phyloP scores from a whole-genome alignment of 2,797 vertebrate species.

The Micromesistius poutassou region DNA sequence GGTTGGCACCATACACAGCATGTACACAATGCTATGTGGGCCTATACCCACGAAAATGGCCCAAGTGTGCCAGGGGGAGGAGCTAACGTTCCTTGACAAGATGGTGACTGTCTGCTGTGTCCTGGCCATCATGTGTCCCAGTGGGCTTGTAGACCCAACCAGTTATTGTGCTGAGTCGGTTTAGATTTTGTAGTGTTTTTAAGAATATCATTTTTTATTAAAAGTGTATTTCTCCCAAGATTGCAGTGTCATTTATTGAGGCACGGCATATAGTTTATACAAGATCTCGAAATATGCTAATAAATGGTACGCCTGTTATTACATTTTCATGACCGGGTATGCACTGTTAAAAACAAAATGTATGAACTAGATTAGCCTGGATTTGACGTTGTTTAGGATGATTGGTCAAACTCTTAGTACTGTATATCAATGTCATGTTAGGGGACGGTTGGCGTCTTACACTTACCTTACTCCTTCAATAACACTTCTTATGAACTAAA shows the following conservation, averaged over 20 bases:
- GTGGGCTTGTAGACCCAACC: background rate
- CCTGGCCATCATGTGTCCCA: background rate
- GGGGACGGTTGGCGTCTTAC: too few relatives aligned
- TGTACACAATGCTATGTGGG: background rate
- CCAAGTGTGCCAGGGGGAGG: background rate
- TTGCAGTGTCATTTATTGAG: background rate
- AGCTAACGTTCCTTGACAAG: background rate
- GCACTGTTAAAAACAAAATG: background rate
- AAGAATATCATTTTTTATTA: background rate
- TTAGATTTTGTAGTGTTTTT: background rate
- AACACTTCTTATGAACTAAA: background rate
- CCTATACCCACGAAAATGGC: background rate
- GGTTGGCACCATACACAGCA: background rate
- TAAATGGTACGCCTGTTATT: background rate
- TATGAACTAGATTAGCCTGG: too few relatives aligned
- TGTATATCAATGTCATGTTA: too few relatives aligned
- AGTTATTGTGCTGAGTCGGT: background rate
- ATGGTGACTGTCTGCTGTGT: background rate
- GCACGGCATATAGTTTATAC: background rate
- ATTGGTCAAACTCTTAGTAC: too few relatives aligned
- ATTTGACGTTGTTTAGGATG: too few relatives aligned
- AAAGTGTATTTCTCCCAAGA: background rate
- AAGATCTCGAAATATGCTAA: too few relatives aligned
- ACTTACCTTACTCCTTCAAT: background rate
- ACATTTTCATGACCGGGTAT: background rate